phyloP scores from a whole-genome alignment of 2,888 invertebrate species.

The Drosophila fungiperda region DNA sequence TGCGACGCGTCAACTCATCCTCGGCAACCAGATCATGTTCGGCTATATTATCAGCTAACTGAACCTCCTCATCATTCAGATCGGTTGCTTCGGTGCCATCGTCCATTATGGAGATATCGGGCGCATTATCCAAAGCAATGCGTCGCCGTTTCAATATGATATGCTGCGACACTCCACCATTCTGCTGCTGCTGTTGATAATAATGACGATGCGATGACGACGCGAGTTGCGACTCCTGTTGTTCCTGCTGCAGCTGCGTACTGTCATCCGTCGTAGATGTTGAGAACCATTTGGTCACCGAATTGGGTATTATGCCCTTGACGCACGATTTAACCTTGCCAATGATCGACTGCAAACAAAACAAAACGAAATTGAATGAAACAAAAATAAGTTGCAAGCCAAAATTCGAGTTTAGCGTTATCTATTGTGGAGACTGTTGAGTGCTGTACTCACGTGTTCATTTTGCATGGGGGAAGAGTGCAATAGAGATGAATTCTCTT shows the following conservation, averaged over 20 bases:
- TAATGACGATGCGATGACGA: constrained; percentile 1
- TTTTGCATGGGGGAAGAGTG: constrained; percentile 10
- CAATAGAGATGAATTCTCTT: neutral
- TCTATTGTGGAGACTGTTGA: neutral
- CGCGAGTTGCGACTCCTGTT: constrained; percentile 32
- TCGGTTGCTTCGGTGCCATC: constrained; percentile 68
- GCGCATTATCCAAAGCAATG: constrained; percentile 64
- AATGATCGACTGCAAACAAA: constrained; percentile 80
- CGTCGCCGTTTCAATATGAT: constrained; percentile 77
- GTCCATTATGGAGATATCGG: constrained; percentile 47
- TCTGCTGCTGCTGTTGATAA: constrained; percentile 33
- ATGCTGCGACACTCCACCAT: constrained; percentile 44
- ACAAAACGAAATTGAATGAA: neutral
- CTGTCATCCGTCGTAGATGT: constrained; percentile 49
- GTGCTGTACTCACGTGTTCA: constrained; percentile 68
- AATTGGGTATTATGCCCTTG: constrained; percentile 82
- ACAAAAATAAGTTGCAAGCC: neutral
- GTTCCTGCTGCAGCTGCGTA: constrained; percentile 14
- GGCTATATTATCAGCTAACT: constrained; percentile 71
- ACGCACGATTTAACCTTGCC: constrained; percentile 83
- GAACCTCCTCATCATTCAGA: constrained; percentile 68
- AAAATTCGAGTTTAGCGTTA: constrained; percentile 3
- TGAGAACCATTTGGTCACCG: constrained; percentile 84
- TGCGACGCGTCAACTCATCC: constrained; percentile 63
- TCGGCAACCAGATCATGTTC: constrained; percentile 68